These are phyloP conservation scores for Scolopax mira DNA, from an alignment of 2,113 vertebrate species.

Conservation along the genomic window DNA sequence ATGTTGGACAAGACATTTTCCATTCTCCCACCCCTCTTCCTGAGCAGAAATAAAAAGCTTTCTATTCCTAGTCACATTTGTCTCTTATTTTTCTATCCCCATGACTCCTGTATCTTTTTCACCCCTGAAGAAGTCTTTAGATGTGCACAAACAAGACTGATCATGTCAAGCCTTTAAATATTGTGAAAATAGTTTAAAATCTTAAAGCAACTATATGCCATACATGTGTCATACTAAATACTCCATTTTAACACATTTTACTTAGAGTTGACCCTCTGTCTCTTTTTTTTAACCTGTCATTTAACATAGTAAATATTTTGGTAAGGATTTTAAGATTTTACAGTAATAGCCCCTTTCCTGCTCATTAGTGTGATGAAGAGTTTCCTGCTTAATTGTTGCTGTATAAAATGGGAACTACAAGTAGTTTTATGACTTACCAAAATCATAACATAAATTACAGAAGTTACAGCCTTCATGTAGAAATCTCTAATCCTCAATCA, in stretches of 20 bases:
- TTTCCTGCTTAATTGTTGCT: neutral
- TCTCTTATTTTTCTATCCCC: constrained; percentile 11
- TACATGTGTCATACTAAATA: neutral
- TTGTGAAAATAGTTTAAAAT: neutral
- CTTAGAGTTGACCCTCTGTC: neutral
- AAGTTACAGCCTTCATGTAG: neutral
- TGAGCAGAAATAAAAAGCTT: neutral
- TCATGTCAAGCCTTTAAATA: neutral
- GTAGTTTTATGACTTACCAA: neutral
- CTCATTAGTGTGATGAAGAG: neutral
- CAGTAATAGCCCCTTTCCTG: neutral
- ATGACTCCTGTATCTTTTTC: neutral
- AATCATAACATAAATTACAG: neutral
- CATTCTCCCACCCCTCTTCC: neutral
- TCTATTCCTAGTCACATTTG: neutral
- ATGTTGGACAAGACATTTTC: neutral
- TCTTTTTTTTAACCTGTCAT: neutral
- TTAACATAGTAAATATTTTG: neutral
- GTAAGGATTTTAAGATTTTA: neutral
- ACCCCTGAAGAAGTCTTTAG: neutral
- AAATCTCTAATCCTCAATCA: neutral
- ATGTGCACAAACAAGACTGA: neutral
- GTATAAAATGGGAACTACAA: neutral
- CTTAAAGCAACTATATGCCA: neutral
- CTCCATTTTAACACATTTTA: neutral